These are phyloP conservation scores for Suncus etruscus DNA, from an alignment of 2,113 vertebrate genomes.

Conservation along the genomic window DNA sequence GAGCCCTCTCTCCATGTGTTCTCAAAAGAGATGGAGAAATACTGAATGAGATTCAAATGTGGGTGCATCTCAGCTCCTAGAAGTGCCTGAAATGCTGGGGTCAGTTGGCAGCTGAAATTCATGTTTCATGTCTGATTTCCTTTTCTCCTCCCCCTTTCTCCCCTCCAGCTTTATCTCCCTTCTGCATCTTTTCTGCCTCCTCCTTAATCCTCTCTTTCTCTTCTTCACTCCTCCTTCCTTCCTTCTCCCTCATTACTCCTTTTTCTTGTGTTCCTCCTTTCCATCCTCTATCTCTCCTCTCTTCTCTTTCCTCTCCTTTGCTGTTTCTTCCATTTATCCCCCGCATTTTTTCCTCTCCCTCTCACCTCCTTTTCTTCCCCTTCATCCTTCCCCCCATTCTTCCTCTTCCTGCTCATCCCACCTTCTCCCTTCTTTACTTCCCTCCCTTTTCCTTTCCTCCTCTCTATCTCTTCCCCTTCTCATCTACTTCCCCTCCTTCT, in stretches of 20 bases:
- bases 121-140: not conserved
- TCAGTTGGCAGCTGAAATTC: not conserved
- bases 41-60: slow-evolving; percentile 60
- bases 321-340: not conserved
- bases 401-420: not conserved
- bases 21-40: slow-evolving; percentile 29
- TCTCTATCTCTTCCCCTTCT: not conserved
- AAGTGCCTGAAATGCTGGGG: not conserved
- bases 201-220: not conserved
- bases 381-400: no score
- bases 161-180: no score
- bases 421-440: not conserved
- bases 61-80: not conserved
- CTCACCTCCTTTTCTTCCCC: not conserved
- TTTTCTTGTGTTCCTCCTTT: no score
- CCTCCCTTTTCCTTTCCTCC: not conserved
- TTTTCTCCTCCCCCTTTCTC: not conserved
- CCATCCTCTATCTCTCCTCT: not conserved
- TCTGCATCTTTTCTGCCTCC: not conserved
- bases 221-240: no score
- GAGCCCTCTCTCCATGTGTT: slow-evolving; percentile 47
- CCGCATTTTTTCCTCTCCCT: not conserved
- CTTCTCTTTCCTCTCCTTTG: no score
- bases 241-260: no score
- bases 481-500: not conserved